Percentiles rank a stretch among this genome's conserved stretches.
Conservation (phyloP, 2,113 vertebrate species). For the Rhinogobius similis region DNA sequence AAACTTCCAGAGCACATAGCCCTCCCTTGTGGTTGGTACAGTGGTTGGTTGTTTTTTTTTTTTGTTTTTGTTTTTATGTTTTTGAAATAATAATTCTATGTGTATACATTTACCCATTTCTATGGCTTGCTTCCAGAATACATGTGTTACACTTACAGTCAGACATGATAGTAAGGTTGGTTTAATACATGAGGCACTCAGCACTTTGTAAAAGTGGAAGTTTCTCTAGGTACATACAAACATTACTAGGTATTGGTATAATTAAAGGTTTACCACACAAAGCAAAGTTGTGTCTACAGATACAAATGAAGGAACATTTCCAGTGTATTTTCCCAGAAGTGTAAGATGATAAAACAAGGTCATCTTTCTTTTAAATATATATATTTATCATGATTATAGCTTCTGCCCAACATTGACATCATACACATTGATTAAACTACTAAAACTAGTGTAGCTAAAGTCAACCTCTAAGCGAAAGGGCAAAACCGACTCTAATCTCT, state of each 20-base stretch:
- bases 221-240: slow-evolving; percentile 43
- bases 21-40: slow-evolving; percentile 40
- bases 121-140: slow-evolving; percentile 78
- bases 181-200: slow-evolving; percentile 64
- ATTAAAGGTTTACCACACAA: slow-evolving; percentile 26
- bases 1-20: slow-evolving; percentile 56
- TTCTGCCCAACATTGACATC: slow-evolving; percentile 21
- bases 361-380: slow-evolving; percentile 28
- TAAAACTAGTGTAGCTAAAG: neutral
- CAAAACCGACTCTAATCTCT: neutral
- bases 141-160: slow-evolving; percentile 49
- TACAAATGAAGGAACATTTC: slow-evolving; percentile 34
- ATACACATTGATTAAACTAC: slow-evolving; percentile 16
- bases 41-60: slow-evolving; percentile 28
- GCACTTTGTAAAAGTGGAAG: slow-evolving; percentile 51
- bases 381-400: slow-evolving; percentile 3
- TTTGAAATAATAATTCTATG: slow-evolving; percentile 42
- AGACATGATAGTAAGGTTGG: slow-evolving; percentile 22
- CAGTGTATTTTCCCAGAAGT: slow-evolving; percentile 32
- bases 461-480: slow-evolving; percentile 9
- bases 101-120: slow-evolving; percentile 40
- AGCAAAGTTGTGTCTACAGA: slow-evolving; percentile 12
- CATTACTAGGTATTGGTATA: slow-evolving; percentile 14
- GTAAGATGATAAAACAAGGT: slow-evolving; percentile 33
- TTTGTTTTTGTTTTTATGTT: slow-evolving; percentile 19